A percentile compares a stretch with the other conserved stretches of the same genome.
These are phyloP conservation scores for Fratercula arctica DNA, from an alignment of 2,797 vertebrate genomes.

Conservation along the genomic window DNA sequence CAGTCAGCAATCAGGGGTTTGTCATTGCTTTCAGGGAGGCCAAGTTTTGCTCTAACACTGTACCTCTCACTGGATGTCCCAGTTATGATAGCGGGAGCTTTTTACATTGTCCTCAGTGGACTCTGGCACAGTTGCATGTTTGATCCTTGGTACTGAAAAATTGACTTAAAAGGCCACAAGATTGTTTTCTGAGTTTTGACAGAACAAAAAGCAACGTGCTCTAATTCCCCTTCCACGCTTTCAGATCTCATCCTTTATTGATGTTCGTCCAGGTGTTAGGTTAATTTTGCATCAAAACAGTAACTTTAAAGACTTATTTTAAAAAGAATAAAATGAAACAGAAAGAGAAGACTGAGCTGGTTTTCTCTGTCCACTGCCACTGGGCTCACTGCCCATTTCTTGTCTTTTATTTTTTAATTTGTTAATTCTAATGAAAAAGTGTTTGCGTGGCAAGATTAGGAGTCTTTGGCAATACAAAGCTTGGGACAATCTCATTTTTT, in stretches of 20 bases:
- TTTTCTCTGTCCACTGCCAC: neutral
- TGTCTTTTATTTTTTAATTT: slow-evolving; percentile 52
- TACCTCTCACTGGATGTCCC: neutral
- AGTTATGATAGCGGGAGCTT: neutral
- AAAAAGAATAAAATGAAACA: neutral
- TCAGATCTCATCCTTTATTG: neutral
- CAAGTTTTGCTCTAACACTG: neutral
- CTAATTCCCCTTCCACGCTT: neutral
- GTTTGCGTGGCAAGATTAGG: slow-evolving; percentile 40
- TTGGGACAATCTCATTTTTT: slow-evolving; percentile 65
- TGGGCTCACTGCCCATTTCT: slow-evolving; percentile 30
- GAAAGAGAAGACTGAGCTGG: neutral
- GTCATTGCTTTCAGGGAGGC: neutral
- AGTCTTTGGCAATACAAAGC: slow-evolving; percentile 49
- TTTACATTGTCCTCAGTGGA: neutral
- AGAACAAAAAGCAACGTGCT: neutral
- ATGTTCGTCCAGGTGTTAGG: neutral
- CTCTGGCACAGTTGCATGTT: neutral
- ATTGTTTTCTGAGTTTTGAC: neutral
- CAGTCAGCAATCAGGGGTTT: neutral
- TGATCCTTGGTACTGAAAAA: neutral
- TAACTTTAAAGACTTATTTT: slow-evolving; percentile 21
- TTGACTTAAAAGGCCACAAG: neutral
- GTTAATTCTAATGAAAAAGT: slow-evolving; percentile 50
- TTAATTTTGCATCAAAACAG: slow-evolving; percentile 22